Percentiles rank a stretch among this genome's conserved stretches.
Evolutionary conservation across 2,888 invertebrate genomes (phyloP).

Genomic region (Idaea biselata): DNA sequence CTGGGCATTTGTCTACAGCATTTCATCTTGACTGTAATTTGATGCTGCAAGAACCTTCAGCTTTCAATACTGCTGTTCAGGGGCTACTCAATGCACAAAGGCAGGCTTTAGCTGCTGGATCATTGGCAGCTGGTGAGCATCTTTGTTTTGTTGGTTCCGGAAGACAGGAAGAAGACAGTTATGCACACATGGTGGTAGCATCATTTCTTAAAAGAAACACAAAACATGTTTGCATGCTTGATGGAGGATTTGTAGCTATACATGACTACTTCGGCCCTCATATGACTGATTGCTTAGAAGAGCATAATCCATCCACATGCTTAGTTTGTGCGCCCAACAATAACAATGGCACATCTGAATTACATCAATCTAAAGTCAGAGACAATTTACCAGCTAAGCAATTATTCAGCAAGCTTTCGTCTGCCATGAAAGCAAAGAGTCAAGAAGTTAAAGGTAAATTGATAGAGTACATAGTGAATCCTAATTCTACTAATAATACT

Average conservation of each 20-base stretch:
- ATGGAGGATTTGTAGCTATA: slow-evolving; percentile 93
- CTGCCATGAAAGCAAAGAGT: slow-evolving; percentile 94
- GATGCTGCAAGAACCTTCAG: slow-evolving; percentile 97
- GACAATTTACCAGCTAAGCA: slow-evolving; percentile 81
- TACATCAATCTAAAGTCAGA: slow-evolving; percentile 43
- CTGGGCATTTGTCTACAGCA: slow-evolving; percentile 97
- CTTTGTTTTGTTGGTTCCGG: slow-evolving; percentile 97
- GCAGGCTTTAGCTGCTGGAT: slow-evolving; percentile 92
- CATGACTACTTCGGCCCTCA: slow-evolving; percentile 92
- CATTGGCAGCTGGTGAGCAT: slow-evolving; percentile 92
- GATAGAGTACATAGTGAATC: slow-evolving; percentile 96
- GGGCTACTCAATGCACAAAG: slow-evolving; percentile 94
- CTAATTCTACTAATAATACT: slow-evolving; percentile 80
- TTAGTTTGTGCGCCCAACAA: slow-evolving; percentile 87
- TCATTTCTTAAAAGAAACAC: slow-evolving; percentile 97
- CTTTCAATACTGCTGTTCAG: slow-evolving; percentile 96
- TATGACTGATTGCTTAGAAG: slow-evolving; percentile 89
- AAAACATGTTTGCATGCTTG: slow-evolving; percentile 94
- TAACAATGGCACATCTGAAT: slow-evolving; percentile 55
- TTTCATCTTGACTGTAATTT: slow-evolving; percentile 98
- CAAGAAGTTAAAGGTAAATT: slow-evolving; percentile 95
- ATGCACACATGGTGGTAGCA: slow-evolving; percentile 98
- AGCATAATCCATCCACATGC: slow-evolving; percentile 90
- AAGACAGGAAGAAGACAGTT: slow-evolving; percentile 95
- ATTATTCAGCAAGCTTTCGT: slow-evolving; percentile 90